Evolutionary conservation across 2,888 invertebrate species (phyloP), one percentile per base, ranked within the genome.

Genomic region (Caenorhabditis zanzibari): DNA sequence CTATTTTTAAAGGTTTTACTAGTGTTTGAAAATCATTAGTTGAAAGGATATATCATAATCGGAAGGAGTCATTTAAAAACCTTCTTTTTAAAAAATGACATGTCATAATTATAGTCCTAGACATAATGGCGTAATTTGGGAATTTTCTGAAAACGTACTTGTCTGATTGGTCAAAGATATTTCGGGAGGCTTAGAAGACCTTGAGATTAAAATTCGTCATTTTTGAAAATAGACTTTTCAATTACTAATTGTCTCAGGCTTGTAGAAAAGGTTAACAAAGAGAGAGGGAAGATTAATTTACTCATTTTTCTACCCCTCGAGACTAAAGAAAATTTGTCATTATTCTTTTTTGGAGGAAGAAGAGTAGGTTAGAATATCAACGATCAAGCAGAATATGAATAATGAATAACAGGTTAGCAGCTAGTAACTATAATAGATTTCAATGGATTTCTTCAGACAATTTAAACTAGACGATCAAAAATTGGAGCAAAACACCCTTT

Each of bases 261-360:
- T 22, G 2, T n/a, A 63, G 24, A 61, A 41, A 63, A 63, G 28
- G 63, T 47, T 44, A 28, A 44, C 44, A 63, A 12, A 24, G 26
- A 26, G 22, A 22, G 10, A 35, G 63, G 52, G n/a, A n/a, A 74
- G 56, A 26, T 54, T 32, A 74, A 44, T 64, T 54, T 64, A 74
- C 64, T 74, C 74, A 44, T 74, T 64, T 52, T 19, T 28, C 49
- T 41, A 41, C 12, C 49, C 5, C 16, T 61, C 12, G 38, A 44
- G 52, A 35, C 49, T 61, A 38, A 41, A 22, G 14, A 22, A 47
- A 22, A 73, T 73, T 73, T 73, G 72, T 73, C 72, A 73, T 24
- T 61, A 24, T 52, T 9, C 19, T 22, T 38, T 61, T 54, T 54
- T 54, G 10, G 19, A 12, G 10, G 47, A 35, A 5, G 63, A 66